Conservation (phyloP, 1,140 invertebrate species). For the Brachionus sp. region DNA sequence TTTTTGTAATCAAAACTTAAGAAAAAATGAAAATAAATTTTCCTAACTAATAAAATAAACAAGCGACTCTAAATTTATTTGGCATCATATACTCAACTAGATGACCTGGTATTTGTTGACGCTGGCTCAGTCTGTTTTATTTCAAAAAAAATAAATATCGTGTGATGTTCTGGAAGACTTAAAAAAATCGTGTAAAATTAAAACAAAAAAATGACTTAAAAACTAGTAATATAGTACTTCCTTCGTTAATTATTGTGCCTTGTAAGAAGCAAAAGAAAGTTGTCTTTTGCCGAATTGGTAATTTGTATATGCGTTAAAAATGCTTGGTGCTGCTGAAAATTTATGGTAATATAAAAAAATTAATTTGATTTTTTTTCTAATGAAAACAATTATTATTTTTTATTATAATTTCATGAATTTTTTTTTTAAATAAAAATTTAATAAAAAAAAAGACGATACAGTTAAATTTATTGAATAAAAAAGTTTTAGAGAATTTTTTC, state of each 20-base stretch:
- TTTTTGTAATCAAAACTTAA: background rate
- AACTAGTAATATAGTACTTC: background rate
- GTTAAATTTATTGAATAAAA: too few species aligned
- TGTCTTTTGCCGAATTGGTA: background rate
- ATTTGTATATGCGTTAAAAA: background rate
- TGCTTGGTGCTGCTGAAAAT: background rate
- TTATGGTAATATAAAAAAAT: background rate
- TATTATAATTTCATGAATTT: too few species aligned
- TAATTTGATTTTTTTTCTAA: background rate
- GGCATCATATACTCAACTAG: background rate
- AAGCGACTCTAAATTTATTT: background rate
- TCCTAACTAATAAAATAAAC: background rate
- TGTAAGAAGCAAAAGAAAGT: background rate
- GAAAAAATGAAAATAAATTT: background rate
- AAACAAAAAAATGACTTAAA: background rate
- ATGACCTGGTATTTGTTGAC: background rate
- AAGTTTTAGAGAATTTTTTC: too few species aligned
- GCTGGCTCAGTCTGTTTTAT: background rate
- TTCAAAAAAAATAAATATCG: background rate
- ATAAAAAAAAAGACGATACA: too few species aligned
- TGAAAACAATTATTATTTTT: background rate
- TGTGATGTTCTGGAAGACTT: too few species aligned
- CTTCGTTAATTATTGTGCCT: background rate
- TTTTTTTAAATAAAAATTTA: too few species aligned
- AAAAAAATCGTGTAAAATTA: background rate